Conservation (phyloP, 2,888 invertebrate species). For the Apodemia mormo region DNA sequence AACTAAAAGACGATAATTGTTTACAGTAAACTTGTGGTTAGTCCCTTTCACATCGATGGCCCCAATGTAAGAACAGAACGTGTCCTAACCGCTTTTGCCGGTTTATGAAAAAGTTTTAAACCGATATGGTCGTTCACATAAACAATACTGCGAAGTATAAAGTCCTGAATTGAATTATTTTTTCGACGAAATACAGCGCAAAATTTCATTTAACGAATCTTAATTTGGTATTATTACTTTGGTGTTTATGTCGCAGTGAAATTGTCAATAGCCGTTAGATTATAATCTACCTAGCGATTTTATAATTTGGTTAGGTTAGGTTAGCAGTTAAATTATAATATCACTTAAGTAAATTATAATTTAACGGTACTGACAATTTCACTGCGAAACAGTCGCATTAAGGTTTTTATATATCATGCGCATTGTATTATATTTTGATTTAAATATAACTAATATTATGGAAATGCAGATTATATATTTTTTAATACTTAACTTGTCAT, state of each 20-base stretch:
- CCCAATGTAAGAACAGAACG: constrained; percentile 73
- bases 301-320: too few species aligned
- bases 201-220: not conserved
- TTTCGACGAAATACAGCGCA: constrained; percentile 16
- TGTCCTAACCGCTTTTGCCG: constrained; percentile 74
- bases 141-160: constrained; percentile 24
- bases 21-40: constrained; percentile 45
- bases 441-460: too few species aligned
- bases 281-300: too few species aligned
- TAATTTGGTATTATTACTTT: not conserved
- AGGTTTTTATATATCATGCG: too few species aligned
- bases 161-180: constrained; percentile 22
- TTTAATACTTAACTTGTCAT: too few species aligned
- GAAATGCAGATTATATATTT: too few species aligned
- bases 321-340: too few species aligned
- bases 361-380: too few species aligned
- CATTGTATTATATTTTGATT: too few species aligned
- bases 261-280: too few species aligned
- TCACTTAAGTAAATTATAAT: too few species aligned
- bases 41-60: constrained; percentile 49
- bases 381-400: too few species aligned
- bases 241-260: not conserved
- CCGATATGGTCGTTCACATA: constrained; percentile 35
- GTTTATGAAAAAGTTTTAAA: constrained; percentile 56
- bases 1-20: constrained; percentile 55